Evolutionary conservation across 2,113 vertebrate genomes (phyloP).

Genomic region (Xiphorhynchus elegans): DNA sequence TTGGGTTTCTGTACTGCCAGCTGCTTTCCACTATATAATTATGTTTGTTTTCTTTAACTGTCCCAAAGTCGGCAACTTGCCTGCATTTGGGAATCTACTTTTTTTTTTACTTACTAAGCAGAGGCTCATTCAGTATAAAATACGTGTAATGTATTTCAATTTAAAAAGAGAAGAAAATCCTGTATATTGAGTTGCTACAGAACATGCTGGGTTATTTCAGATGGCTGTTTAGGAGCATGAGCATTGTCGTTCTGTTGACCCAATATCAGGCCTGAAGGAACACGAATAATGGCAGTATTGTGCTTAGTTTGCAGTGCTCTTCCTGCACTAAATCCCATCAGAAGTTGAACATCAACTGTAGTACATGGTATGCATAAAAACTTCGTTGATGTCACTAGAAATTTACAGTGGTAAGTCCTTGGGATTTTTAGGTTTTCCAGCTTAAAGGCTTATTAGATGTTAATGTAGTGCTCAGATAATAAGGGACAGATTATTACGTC

Average conservation of each 20-base stretch:
- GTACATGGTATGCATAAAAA: background rate
- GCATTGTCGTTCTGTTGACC: slow-evolving; percentile 37
- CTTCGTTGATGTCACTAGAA: background rate
- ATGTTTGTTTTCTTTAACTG: background rate
- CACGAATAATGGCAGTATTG: slow-evolving; percentile 57
- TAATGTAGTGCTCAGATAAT: background rate
- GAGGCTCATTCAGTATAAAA: background rate
- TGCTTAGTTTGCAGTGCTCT: slow-evolving; percentile 12
- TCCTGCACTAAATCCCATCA: slow-evolving; percentile 1
- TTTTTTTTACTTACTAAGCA: background rate
- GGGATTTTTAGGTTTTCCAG: background rate
- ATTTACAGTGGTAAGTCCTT: background rate
- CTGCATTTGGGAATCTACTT: background rate
- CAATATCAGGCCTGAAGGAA: slow-evolving; percentile 49
- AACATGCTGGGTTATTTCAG: background rate
- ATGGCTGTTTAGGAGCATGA: background rate
- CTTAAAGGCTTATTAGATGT: background rate
- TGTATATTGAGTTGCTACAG: background rate
- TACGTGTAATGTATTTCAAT: background rate
- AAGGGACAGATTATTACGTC: background rate
- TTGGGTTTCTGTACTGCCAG: background rate
- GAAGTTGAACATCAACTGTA: background rate
- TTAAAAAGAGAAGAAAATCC: background rate
- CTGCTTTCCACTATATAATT: background rate
- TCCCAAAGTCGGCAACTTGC: background rate